Evolutionary conservation across 23 tunicate genomes (phyloP).

Genomic region (Diplosoma virens): DNA sequence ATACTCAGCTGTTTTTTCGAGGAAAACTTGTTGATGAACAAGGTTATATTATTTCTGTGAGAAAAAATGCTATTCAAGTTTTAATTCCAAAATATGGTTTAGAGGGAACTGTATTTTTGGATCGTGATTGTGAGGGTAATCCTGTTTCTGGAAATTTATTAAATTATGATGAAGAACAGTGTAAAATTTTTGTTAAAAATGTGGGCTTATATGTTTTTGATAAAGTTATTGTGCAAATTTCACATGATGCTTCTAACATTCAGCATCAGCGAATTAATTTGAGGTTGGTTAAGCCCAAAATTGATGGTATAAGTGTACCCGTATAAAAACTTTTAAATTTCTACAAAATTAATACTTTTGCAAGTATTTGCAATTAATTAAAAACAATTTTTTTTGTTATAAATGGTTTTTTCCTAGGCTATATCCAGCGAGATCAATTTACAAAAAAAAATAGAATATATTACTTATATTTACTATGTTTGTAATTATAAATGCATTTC

Average conservation of each 20-base stretch:
- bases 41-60: conserved; percentile 74
- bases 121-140: conserved; percentile 51
- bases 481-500: too few species aligned
- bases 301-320: conserved; percentile 40
- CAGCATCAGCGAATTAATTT: conserved; percentile 83
- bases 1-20: conserved; percentile 89
- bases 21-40: conserved; percentile 73
- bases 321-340: too few species aligned
- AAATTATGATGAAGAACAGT: conserved; percentile 59
- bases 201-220: conserved; percentile 71
- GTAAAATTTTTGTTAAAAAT: conserved; percentile 46
- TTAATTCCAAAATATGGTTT: conserved; percentile 87
- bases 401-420: too few species aligned
- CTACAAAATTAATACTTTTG: too few species aligned
- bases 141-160: conserved; percentile 14
- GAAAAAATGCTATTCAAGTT: conserved; percentile 88
- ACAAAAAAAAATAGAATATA: too few species aligned
- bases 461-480: too few species aligned
- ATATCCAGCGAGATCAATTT: too few species aligned
- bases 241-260: conserved; percentile 78
- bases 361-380: too few species aligned
- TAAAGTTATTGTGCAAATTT: conserved; percentile 72
- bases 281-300: conserved; percentile 62
- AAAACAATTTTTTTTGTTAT: too few species aligned
- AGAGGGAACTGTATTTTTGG: conserved; percentile 94